A percentile compares a stretch with the other conserved stretches of the same genome.
Conservation (phyloP, 37 sponge, comb jelly and placozoan genomes). For the Sycon ciliatum region DNA sequence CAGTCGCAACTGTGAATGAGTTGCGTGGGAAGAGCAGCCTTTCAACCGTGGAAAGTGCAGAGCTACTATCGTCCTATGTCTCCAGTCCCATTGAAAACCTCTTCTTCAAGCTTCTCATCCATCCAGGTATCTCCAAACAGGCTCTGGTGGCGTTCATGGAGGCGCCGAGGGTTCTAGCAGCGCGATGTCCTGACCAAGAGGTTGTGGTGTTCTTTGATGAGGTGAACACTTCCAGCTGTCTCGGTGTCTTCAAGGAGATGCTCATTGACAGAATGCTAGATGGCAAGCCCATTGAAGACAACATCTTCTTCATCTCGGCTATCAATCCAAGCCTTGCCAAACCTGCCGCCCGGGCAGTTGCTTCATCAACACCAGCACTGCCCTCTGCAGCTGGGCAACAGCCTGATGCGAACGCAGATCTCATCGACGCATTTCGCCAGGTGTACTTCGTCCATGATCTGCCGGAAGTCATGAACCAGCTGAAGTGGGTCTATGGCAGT, state of each 20-base stretch:
- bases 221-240: constrained; percentile 6
- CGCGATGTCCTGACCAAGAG: not conserved
- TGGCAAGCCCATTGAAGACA: not conserved
- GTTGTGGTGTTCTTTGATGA: constrained; percentile 11
- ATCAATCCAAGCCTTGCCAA: too few species aligned
- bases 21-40: too few species aligned
- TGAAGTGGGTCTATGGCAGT: not conserved
- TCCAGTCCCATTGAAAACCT: too few species aligned
- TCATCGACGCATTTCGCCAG: not conserved
- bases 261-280: not conserved
- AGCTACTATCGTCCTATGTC: too few species aligned
- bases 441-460: not conserved
- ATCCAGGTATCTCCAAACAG: not conserved
- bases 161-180: not conserved
- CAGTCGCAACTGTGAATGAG: too few species aligned
- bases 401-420: not conserved
- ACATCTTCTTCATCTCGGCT: not conserved
- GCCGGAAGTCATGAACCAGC: not conserved
- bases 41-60: too few species aligned
- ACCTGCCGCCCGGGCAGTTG: too few species aligned
- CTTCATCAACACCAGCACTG: too few species aligned
- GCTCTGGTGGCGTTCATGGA: not conserved
- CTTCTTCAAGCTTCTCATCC: constrained; percentile 1
- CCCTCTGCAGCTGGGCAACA: too few species aligned
- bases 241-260: constrained; percentile 8